These are phyloP conservation scores for Napeogenes inachia DNA, from an alignment of 2,888 invertebrate species.

Conservation along the genomic window DNA sequence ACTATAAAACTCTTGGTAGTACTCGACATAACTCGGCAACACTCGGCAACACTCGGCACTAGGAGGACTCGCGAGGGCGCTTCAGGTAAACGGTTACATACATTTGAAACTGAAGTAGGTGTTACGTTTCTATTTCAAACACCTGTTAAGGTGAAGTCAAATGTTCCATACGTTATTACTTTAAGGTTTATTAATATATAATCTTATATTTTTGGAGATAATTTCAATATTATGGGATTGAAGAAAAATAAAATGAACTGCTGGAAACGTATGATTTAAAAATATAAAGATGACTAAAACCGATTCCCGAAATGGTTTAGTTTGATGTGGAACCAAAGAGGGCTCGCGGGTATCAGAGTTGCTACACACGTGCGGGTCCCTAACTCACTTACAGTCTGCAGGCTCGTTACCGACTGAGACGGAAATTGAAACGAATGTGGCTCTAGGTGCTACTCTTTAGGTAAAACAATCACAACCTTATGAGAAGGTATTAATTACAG, in stretches of 20 bases:
- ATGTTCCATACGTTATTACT: too few species aligned
- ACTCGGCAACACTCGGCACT: slow-evolving; percentile 35
- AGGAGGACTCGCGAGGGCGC: slow-evolving; percentile 40
- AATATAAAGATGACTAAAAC: too few species aligned
- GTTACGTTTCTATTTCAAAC: not conserved
- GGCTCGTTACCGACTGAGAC: slow-evolving; percentile 11
- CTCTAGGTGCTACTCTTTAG: not conserved
- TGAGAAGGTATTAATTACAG: not conserved
- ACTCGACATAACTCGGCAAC: slow-evolving; percentile 30
- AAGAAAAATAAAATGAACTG: too few species aligned
- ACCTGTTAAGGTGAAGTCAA: not conserved
- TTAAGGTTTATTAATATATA: too few species aligned
- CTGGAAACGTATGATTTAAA: too few species aligned
- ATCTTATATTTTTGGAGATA: too few species aligned
- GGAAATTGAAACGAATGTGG: slow-evolving; percentile 7
- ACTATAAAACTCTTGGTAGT: not conserved
- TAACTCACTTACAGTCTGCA: slow-evolving; percentile 46
- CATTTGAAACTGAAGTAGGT: not conserved
- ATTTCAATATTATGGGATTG: too few species aligned
- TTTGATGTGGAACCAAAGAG: slow-evolving; percentile 49
- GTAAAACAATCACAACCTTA: not conserved
- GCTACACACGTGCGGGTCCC: slow-evolving; percentile 39
- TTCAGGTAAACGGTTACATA: slow-evolving; percentile 37
- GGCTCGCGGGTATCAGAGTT: slow-evolving; percentile 41
- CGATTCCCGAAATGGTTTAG: slow-evolving; percentile 41